Conservation (phyloP, 2,888 invertebrate genomes). For the Baronia brevicornis region DNA sequence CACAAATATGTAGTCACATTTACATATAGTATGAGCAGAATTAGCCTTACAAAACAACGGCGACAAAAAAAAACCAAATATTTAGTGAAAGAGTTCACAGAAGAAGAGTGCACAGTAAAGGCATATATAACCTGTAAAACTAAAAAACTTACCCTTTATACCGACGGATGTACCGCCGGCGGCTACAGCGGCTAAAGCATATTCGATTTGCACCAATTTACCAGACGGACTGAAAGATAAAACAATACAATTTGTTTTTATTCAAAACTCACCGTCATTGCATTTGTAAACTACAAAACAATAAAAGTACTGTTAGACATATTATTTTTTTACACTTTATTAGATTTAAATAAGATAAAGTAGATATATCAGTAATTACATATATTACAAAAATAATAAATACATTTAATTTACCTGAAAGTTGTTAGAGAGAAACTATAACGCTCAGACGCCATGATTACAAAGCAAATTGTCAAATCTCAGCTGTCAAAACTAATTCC, state of each 20-base stretch:
- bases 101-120: no score
- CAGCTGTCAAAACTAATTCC: conserved; percentile 43
- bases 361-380: not conserved
- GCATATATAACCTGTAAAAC: no score
- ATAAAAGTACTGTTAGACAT: not conserved
- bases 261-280: conserved; percentile 17
- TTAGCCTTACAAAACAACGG: not conserved
- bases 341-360: not conserved
- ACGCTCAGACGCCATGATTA: conserved; percentile 94
- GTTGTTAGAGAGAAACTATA: conserved; percentile 96
- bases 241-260: conserved; percentile 20
- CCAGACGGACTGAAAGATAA: conserved; percentile 92
- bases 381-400: conserved; percentile 16
- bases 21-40: no score
- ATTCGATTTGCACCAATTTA: conserved; percentile 99
- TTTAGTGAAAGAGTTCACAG: no score
- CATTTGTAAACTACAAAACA: not conserved
- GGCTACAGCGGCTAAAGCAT: conserved; percentile 98
- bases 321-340: not conserved
- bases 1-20: no score
- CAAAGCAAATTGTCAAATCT: conserved; percentile 58
- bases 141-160: conserved; percentile 85
- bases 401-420: conserved; percentile 72
- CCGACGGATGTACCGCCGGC: conserved; percentile 99
- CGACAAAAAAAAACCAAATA: conserved; percentile 2